A percentile compares a stretch with the other conserved stretches of the same genome.
These are phyloP conservation scores for Catharus fuscescens DNA, from an alignment of 2,113 vertebrate species.

Conservation along the genomic window DNA sequence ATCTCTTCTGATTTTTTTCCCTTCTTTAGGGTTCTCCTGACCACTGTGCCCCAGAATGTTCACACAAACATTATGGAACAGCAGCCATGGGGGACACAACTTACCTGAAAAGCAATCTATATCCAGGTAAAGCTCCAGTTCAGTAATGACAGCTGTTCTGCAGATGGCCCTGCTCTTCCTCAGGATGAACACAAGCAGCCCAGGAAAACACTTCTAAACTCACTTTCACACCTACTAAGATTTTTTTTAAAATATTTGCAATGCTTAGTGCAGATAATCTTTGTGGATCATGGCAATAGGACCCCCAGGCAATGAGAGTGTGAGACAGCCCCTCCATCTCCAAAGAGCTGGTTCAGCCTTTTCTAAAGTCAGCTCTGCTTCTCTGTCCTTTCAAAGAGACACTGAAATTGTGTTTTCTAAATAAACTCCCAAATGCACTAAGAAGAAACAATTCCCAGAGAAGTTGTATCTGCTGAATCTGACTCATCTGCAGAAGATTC, in stretches of 20 bases:
- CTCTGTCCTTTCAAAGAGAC: background rate
- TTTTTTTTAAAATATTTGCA: background rate
- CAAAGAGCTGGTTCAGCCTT: background rate
- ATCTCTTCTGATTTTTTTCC: background rate
- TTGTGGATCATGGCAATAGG: background rate
- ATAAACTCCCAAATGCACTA: background rate
- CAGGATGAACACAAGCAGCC: background rate
- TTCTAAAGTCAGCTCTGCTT: background rate
- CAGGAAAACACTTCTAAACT: background rate
- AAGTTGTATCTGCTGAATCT: background rate
- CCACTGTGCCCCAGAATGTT: background rate
- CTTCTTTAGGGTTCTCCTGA: background rate
- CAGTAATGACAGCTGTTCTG: background rate
- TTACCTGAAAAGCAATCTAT: background rate
- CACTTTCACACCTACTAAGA: background rate
- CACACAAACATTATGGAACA: background rate
- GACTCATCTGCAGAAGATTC: background rate
- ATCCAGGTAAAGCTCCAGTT: background rate
- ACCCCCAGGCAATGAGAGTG: background rate
- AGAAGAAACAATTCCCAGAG: background rate
- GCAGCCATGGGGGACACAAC: background rate
- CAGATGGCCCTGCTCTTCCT: background rate
- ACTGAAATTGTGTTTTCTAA: background rate
- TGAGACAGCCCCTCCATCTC: fast-evolving
- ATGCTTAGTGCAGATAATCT: background rate